Evolutionary conservation across 1,140 invertebrate genomes (phyloP).

Genomic region (Plectrocnemia conspersa): DNA sequence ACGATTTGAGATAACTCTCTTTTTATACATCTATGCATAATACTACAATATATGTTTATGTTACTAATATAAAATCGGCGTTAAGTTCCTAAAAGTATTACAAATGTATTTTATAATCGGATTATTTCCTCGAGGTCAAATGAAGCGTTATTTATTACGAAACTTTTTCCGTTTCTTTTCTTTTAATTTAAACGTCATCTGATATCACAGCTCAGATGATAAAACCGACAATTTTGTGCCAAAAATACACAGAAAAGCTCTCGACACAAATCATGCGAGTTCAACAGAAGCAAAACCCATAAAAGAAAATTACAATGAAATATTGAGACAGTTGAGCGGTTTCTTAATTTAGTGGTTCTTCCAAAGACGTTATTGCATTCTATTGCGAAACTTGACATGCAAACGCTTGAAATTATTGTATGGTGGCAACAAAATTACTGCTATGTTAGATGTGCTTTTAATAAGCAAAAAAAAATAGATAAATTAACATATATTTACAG

Average conservation of each 20-base stretch:
- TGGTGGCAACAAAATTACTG: not conserved
- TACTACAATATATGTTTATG: no score
- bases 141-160: conserved; percentile 16
- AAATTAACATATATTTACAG: no score
- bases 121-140: no score
- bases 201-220: conserved; percentile 1
- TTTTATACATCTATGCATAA: no score
- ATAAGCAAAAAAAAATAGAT: no score
- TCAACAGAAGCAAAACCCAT: conserved; percentile 28
- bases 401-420: not conserved
- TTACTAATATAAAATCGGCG: no score
- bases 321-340: conserved; percentile 22
- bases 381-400: conserved; percentile 2
- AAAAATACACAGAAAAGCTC: conserved; percentile 16
- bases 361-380: no score
- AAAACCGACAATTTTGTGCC: conserved; percentile 13
- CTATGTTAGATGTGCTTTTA: not conserved
- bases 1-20: no score
- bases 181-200: conserved; percentile 20
- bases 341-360: conserved; percentile 19
- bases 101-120: no score
- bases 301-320: conserved; percentile 30
- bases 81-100: no score
- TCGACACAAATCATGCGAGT: conserved; percentile 24
- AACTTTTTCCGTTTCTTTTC: conserved; percentile 9